Evolutionary conservation across 2,113 vertebrate species (phyloP), one percentile per base, ranked within the genome.

Genomic region (Phalacrocorax brasilianus): DNA sequence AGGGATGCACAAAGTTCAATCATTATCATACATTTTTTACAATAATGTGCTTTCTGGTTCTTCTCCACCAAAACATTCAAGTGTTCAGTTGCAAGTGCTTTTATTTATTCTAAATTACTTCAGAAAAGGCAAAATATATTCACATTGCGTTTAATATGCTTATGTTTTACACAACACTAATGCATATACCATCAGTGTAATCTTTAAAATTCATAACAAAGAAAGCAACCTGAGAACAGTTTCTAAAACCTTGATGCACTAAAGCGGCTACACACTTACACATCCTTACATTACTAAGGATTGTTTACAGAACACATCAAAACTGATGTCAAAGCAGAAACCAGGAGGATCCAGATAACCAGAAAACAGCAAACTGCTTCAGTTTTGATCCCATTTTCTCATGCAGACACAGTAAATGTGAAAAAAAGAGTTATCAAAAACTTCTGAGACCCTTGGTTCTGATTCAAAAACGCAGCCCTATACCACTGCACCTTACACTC

Each of bases 101-200:
- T 96, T 93, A 78, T 93, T 95, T 94, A 96, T 91, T 95, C 95
- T 90, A 83, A 91, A 89, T 91, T 76, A 88, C 89, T 91, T 92
- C 94, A 91, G 73, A 95, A 96, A 90, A 91, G 92, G 65, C 87
- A 97, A 85, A 91, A 79, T 68, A 78, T 4, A 73, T 28, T 66
- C 38, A 59, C 47, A 23, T 16, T 45, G 53, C 1, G 2, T 70
- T 96, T 73, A 73, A 85, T 65, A 88, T 24, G 47, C n/a, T 14
- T 32, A 42, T 22, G 44, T 56, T 67, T 87, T 81, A 80, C 28
- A 8, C 27, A 93, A 70, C 12, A 30, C 16, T 44, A 82, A 82
- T 38, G 53, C 18, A 79, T 12, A 50, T 15, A 50, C 9, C 35
- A 66, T 8, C 15, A 28, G 14, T 30, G 50, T 17, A 20, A 56